Base-by-base conservation (phyloP, 2,797 vertebrate species). In the Acipenser ruthenus region DNA sequence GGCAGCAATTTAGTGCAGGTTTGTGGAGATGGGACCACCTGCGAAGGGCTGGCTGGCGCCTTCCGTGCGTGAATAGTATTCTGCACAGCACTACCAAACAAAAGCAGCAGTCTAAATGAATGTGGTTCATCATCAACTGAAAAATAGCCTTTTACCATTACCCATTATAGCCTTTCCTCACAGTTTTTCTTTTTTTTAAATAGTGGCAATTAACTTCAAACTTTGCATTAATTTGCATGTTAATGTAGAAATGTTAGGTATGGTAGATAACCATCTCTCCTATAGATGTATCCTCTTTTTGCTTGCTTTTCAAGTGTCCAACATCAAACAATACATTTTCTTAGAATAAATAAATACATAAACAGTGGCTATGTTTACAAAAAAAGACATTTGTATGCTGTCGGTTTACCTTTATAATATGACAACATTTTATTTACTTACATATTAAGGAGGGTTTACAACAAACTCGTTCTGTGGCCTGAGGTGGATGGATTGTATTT, bases 1-100 rank as follows among this genome's bases (percentile, higher is more conserved):
- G 87, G 89, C 83, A 92, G 91, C 92, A 94, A 96, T 98, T 98
- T 95, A 92, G 87, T 69, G 73, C 87, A 90, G 87, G 92, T 93
- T 95, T 93, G 83, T 78, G 75, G 83, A 83, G 91, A 94, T 88
- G 82, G 87, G 92, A 89, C 94, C 95, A 95, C 95, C 95, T 94
- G 91, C 79, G 79, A 81, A 80, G 84, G 76, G 83, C 81, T 82
- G 86, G 78, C 80, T 88, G 88, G 85, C 82, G 84, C 80, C 82
- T 78, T 81, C 77, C 75, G 82, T 72, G 59, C 72, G 67, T 78
- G 84, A 87, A 71, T 72, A 78, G 74, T 61, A 72, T 73, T 81
- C 70, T 75, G 68, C 70, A 77, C 74, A 76, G 79, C 74, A 73
- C 65, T 72, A 74, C 64, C 13, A 73, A 69, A 82, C 83, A 81